Percentiles rank a stretch among this genome's conserved stretches.
These are phyloP conservation scores for Gymnopithys bicolor DNA, from an alignment of 2,797 vertebrate species.

Conservation along the genomic window DNA sequence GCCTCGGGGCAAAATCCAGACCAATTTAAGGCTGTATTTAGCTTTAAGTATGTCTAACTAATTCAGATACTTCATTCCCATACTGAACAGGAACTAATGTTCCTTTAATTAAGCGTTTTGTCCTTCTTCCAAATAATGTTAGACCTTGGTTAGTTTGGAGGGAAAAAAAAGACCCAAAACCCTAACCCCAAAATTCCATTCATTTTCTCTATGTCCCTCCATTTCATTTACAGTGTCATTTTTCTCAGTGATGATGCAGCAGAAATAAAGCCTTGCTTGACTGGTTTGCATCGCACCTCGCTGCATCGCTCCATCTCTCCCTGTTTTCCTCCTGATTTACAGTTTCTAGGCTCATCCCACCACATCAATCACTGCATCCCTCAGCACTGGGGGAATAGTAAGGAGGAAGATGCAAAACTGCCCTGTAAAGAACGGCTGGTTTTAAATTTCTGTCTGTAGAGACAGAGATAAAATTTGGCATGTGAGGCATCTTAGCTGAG, in stretches of 20 bases:
- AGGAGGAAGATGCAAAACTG: background rate
- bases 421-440: background rate
- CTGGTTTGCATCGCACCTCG: background rate
- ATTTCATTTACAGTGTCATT: background rate
- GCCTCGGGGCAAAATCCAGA: background rate
- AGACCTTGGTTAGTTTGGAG: background rate
- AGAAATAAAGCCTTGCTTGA: slow-evolving; percentile 5
- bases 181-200: background rate
- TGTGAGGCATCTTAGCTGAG: background rate
- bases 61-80: background rate
- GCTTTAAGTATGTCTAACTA: background rate
- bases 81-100: background rate
- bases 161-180: no score
- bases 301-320: background rate
- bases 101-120: background rate
- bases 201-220: background rate
- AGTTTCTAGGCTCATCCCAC: background rate
- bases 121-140: background rate
- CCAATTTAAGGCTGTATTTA: background rate
- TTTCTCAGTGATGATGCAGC: slow-evolving; percentile 24
- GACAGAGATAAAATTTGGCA: slow-evolving; percentile 4
- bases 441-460: background rate
- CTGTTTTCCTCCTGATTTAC: background rate
- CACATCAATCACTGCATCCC: background rate
- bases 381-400: background rate